Base-by-base conservation (phyloP, 2,888 invertebrate genomes). In the Epistrophella euchroma region DNA sequence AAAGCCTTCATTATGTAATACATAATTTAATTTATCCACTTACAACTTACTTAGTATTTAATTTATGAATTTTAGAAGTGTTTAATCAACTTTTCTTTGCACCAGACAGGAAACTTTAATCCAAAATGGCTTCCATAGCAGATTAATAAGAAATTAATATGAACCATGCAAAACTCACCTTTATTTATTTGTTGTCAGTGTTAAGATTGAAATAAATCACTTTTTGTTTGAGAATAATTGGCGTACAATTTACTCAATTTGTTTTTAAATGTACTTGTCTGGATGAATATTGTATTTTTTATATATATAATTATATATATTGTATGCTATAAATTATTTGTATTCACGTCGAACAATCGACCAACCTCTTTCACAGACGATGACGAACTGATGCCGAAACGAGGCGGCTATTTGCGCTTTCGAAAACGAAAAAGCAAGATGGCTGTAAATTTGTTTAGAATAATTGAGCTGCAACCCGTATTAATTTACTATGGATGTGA, bases 361-460 rank as follows among this genome's bases (percentile, higher is more conserved):
- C 87, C 82, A 76, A 87, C 68, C 71, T 71, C 40, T 70, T 76
- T 64, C 73, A 66, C 72, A 75, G 87, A 72, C 73, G 55, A 81
- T 74, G 79, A 85, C 56, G 81, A 88, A 88, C 84, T 88, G 84
- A 88, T 87, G 88, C 75, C 75, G 81, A 84, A 73, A 55, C 19
- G 60, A 66, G 75, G 81, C 77, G 52, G 81, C 60, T 81, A 77
- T 72, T 76, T 73, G 40, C 37, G 6, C 19, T 74, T 86, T 82
- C 76, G 76, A 52, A 70, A 13, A 75, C 32, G 47, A 17, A 58
- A 73, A 76, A 17, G 0, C 13, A 80, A 80, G n/a, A 80, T 85
- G 85, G 76, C 40, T 4, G 25, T 0, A 5, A 3, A 43, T 47
- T 52, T 25, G 3, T 3, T 71, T 58, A 40, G 72, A 80, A 72